Percentiles rank a stretch among this genome's conserved stretches.
Evolutionary conservation across 2,113 vertebrate species (phyloP).

Genomic region (Orientallactaga bullata): DNA sequence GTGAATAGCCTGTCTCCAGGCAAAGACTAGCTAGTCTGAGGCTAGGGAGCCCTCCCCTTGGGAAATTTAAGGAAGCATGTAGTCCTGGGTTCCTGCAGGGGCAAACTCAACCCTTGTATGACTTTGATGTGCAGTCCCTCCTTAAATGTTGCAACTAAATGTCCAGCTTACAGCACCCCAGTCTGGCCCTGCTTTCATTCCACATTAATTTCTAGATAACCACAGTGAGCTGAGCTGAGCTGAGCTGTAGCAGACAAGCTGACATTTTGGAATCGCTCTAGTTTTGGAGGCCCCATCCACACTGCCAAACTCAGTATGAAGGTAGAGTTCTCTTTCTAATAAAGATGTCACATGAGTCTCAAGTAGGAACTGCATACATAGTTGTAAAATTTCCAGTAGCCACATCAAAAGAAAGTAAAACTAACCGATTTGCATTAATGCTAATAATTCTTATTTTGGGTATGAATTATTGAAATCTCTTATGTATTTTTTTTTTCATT

Average conservation of each 20-base stretch:
- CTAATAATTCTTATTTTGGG: neutral
- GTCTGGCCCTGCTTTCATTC: neutral
- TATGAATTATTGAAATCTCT: neutral
- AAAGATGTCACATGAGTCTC: neutral
- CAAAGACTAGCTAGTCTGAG: no score
- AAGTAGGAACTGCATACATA: neutral
- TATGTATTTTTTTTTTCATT: neutral
- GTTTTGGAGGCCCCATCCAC: neutral
- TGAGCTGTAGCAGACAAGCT: neutral
- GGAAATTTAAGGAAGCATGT: neutral
- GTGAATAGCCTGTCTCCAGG: no score
- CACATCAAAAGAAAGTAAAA: neutral
- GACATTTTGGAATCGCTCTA: neutral
- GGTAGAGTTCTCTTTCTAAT: neutral
- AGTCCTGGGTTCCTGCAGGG: neutral
- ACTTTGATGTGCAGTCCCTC: neutral
- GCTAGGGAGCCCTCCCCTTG: no score
- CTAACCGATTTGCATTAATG: neutral
- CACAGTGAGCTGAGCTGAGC: neutral
- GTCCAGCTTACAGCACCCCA: fast-evolving
- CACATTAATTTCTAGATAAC: neutral
- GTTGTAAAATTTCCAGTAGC: neutral
- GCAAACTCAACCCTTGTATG: neutral
- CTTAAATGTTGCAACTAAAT: neutral
- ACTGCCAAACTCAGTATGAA: neutral